Percentiles rank a stretch among this genome's conserved stretches.
Conservation (phyloP, 2,888 invertebrate genomes). For the Amphimallon solstitiale region DNA sequence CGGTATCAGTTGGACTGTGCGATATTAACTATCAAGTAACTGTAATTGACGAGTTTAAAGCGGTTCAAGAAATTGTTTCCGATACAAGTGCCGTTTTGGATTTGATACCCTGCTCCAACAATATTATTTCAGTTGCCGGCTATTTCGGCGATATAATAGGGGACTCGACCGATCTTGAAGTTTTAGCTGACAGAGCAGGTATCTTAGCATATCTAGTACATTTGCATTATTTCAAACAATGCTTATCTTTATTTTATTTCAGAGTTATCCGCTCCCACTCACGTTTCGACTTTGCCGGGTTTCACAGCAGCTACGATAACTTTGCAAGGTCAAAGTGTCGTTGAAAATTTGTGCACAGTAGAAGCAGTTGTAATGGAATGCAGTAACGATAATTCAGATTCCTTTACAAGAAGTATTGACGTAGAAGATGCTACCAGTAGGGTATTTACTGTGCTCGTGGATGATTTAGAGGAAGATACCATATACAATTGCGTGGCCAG, state of each 20-base stretch:
- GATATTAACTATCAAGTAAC: conserved; percentile 6
- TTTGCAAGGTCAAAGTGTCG: conserved; percentile 16
- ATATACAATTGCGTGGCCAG: conserved; percentile 30
- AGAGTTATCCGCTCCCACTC: conserved; percentile 15
- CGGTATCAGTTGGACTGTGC: conserved; percentile 21
- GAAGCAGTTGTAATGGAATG: conserved; percentile 17
- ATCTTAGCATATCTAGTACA: not conserved
- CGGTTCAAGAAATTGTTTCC: not conserved
- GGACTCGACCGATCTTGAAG: not conserved
- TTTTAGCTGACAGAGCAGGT: not conserved
- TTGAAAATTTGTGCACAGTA: conserved; percentile 18
- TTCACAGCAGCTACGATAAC: conserved; percentile 17
- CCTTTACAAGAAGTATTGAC: not conserved
- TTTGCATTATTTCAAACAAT: not conserved
- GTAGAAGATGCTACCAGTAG: conserved; percentile 10
- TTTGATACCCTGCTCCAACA: conserved; percentile 22
- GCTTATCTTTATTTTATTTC: not conserved
- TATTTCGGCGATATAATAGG: conserved; percentile 1
- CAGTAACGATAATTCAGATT: not conserved
- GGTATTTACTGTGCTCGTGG: conserved; percentile 3
- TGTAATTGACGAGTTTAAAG: not conserved
- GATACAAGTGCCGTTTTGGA: not conserved
- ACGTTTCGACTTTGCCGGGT: conserved; percentile 6
- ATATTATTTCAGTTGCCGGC: conserved; percentile 8
- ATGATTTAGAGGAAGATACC: conserved; percentile 20